These are phyloP conservation scores for Aporrectodea caliginosa DNA, from an alignment of 1,140 invertebrate genomes.

Conservation along the genomic window DNA sequence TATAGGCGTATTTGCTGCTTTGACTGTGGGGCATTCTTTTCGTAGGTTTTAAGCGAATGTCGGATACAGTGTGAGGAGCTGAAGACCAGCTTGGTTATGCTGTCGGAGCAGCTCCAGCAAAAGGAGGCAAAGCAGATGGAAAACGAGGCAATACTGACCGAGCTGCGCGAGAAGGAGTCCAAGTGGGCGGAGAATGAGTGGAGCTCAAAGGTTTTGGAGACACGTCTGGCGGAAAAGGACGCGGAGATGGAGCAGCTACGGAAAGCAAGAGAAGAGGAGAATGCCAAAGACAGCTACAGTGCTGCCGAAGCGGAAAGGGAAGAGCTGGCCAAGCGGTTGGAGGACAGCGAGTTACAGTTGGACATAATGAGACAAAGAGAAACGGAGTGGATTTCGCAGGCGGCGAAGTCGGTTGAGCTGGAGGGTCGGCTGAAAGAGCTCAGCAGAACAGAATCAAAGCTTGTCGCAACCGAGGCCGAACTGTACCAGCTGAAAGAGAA, in stretches of 20 bases:
- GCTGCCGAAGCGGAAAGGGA: background rate
- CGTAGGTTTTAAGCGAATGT: background rate
- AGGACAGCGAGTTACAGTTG: background rate
- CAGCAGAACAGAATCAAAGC: too few species aligned
- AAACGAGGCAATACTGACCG: background rate
- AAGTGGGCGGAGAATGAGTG: background rate
- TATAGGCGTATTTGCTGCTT: too few species aligned
- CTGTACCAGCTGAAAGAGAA: background rate
- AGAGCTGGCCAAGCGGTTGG: background rate
- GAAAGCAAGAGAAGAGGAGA: too few species aligned
- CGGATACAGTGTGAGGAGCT: background rate
- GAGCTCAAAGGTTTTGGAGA: background rate
- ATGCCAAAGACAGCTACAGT: too few species aligned
- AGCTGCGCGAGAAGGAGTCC: background rate
- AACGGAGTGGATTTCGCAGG: background rate
- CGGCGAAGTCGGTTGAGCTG: too few species aligned
- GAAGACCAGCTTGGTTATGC: background rate
- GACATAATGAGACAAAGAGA: background rate
- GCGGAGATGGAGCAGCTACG: background rate
- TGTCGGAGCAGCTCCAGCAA: background rate
- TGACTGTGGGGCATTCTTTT: too few species aligned
- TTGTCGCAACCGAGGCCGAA: too few species aligned
- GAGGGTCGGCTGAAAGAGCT: too few species aligned
- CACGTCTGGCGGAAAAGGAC: background rate
- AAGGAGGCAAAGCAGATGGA: background rate